Conservation (phyloP, 2,113 vertebrate species). For the Microcebus ravelobensis region DNA sequence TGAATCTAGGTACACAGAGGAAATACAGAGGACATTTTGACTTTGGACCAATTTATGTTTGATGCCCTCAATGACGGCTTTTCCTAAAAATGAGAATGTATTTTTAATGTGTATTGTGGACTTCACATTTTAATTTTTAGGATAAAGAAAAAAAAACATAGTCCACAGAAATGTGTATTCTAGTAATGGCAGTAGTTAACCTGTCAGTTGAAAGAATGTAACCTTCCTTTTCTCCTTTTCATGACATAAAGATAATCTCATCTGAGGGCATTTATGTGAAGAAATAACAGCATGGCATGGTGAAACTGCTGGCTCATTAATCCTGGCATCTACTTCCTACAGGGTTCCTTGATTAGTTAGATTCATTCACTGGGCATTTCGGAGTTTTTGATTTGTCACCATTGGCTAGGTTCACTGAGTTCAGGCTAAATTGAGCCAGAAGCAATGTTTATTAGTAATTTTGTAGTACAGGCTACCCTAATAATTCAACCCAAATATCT, state of each 20-base stretch:
- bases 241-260: conserved; percentile 88
- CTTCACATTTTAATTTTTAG: conserved; percentile 84
- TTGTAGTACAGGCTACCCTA: conserved; percentile 86
- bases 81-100: conserved; percentile 80
- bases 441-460: conserved; percentile 90
- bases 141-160: conserved; percentile 77
- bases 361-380: conserved; percentile 86
- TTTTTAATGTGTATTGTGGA: conserved; percentile 83
- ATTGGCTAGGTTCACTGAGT: conserved; percentile 87
- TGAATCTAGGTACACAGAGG: neutral
- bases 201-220: conserved; percentile 86
- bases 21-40: conserved; percentile 58
- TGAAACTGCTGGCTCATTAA: conserved; percentile 88
- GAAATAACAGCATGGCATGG: conserved; percentile 88
- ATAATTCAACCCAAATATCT: conserved; percentile 89
- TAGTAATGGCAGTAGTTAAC: conserved; percentile 85
- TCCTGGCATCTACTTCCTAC: conserved; percentile 89
- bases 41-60: conserved; percentile 50
- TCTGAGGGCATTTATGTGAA: conserved; percentile 88
- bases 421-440: conserved; percentile 89
- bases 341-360: conserved; percentile 87
- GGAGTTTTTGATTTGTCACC: conserved; percentile 88
- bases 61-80: conserved; percentile 69
- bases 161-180: conserved; percentile 81
- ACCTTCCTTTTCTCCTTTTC: conserved; percentile 88